Evolutionary conservation across 2,888 invertebrate species (phyloP).

Genomic region (Melanostoma mellinum): DNA sequence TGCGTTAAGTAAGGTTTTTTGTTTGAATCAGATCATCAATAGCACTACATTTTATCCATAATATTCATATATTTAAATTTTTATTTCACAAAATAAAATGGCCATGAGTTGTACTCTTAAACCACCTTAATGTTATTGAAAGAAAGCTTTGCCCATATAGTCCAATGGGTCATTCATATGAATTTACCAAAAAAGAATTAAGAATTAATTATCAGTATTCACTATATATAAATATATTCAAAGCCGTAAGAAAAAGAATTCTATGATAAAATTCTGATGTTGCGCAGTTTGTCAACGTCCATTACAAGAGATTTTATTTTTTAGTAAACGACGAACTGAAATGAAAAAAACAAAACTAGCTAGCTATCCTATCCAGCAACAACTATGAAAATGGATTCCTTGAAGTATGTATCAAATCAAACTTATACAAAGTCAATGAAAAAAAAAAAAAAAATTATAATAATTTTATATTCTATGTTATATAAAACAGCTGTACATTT

Average conservation of each 20-base stretch:
- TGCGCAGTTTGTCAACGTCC: slow-evolving; percentile 81
- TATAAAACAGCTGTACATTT: slow-evolving; percentile 5
- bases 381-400: slow-evolving; percentile 45
- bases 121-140: neutral
- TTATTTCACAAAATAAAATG: slow-evolving; percentile 46
- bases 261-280: slow-evolving; percentile 79
- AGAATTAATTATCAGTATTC: neutral
- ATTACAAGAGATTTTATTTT: slow-evolving; percentile 64
- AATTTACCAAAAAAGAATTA: slow-evolving; percentile 13
- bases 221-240: slow-evolving; percentile 55
- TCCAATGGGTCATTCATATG: slow-evolving; percentile 57
- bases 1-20: too few species aligned
- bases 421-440: neutral
- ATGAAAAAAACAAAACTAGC: slow-evolving; percentile 9
- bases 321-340: slow-evolving; percentile 54
- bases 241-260: slow-evolving; percentile 62
- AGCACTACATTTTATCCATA: neutral
- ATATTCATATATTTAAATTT: neutral
- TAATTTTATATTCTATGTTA: slow-evolving; percentile 15
- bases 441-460: slow-evolving; percentile 15
- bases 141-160: slow-evolving; percentile 30
- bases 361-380: slow-evolving; percentile 31
- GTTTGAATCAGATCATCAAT: too few species aligned
- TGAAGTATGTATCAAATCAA: slow-evolving; percentile 63
- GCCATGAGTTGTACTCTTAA: slow-evolving; percentile 28